Conservation (phyloP, 2,113 vertebrate genomes). For the Melanostigma gelatinosum region DNA sequence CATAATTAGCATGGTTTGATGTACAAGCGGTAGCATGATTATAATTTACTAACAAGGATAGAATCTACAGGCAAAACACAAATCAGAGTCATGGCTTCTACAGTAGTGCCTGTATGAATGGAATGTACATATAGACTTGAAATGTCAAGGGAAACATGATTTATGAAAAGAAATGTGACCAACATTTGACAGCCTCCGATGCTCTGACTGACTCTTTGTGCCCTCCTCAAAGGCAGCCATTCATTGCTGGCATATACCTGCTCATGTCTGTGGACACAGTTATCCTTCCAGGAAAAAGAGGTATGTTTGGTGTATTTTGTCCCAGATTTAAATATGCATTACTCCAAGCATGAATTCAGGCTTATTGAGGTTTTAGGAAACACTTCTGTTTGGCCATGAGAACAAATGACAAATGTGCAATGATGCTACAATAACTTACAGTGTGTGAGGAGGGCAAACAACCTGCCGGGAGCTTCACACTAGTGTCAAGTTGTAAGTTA, state of each 20-base stretch:
- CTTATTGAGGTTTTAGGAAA: neutral
- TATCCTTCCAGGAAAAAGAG: conserved; percentile 91
- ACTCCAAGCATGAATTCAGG: neutral
- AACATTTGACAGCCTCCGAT: neutral
- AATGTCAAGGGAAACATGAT: neutral
- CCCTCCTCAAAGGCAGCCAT: conserved; percentile 88
- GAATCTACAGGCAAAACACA: no score
- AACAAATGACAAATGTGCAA: no score
- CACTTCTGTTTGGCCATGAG: neutral
- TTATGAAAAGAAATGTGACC: no score
- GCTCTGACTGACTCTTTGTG: conserved; percentile 7
- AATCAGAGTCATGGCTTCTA: no score
- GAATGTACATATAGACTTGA: neutral
- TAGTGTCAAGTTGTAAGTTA: no score
- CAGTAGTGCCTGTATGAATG: neutral
- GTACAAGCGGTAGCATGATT: no score
- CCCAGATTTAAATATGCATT: neutral
- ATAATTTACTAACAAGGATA: no score
- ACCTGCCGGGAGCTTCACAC: no score
- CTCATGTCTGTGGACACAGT: conserved; percentile 93
- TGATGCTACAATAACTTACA: no score
- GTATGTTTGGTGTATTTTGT: conserved; percentile 68
- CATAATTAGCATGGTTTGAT: no score
- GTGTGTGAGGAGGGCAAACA: no score
- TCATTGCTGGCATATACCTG: conserved; percentile 97